These are phyloP conservation scores for Promerops cafer DNA, from an alignment of 2,113 vertebrate genomes.

Conservation along the genomic window DNA sequence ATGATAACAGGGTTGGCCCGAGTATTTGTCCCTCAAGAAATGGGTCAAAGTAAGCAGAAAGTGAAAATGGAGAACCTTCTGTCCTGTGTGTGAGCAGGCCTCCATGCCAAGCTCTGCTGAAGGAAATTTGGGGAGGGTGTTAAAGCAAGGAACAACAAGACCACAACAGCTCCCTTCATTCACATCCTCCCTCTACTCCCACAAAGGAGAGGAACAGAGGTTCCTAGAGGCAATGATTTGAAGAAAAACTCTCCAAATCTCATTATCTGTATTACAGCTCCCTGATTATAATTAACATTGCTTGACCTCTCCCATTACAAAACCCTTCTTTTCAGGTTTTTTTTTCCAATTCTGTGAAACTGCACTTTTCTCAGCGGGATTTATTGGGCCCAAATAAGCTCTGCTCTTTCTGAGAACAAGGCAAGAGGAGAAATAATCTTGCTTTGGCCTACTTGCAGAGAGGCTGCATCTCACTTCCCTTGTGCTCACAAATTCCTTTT, in stretches of 20 bases:
- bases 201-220: neutral
- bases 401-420: neutral
- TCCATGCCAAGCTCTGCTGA: neutral
- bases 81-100: neutral
- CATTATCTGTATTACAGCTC: neutral
- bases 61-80: neutral
- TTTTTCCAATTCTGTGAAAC: neutral
- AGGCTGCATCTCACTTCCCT: neutral
- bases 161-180: fast-evolving
- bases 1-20: neutral
- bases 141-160: neutral
- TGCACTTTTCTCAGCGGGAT: neutral
- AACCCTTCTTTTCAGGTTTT: neutral
- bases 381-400: neutral
- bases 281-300: neutral
- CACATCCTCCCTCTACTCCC: neutral
- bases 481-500: neutral
- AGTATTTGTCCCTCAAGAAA: neutral
- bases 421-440: neutral
- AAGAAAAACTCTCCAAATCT: neutral
- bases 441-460: neutral
- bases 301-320: neutral
- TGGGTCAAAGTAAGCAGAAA: neutral
- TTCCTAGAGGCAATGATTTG: neutral
- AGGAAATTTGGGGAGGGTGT: neutral